Evolutionary conservation across 2,888 invertebrate species (phyloP), one percentile per base, ranked within the genome.

Genomic region (Tipula unca): DNA sequence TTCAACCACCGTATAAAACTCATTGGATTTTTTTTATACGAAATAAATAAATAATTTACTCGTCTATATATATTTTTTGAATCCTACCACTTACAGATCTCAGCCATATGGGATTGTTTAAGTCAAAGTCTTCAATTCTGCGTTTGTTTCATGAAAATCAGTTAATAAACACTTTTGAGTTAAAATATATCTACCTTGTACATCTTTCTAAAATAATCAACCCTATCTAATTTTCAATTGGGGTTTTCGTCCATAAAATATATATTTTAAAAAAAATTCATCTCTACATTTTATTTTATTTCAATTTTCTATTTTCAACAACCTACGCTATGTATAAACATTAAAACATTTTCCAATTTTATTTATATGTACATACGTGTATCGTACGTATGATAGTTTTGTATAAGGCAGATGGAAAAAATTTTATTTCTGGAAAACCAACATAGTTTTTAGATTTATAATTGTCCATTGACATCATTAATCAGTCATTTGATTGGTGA

Each of bases 391-490:
- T 5, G n/a, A n/a, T 6, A 35, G 35, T 6, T 35, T 10, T 10
- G 36, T 13, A 36, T 1, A 39, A 10, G 10, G 13, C 10, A 6
- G 5, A 69, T 20, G 0, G 69, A 25, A 69, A 69, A 25, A 69
- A 6, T 10, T 54, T 54, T 54, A 17, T 54, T 54, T 54, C 17
- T n/a, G 48, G 17, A 54, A 54, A 54, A 69, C 69, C 13, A 48
- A 25, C 48, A 54, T 17, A 69, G 25, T 2, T 20, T 69, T 69
- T 69, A 69, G 69, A 69, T 69, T 69, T 69, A 69, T 69, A 69
- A 69, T 69, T 20, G 69, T 69, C 69, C 69, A 69, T 69, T 69
- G 69, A 69, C 69, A 69, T 69, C 69, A 69, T 69, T 69, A 69
- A 69, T 69, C 69, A 69, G 25, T 69, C 69, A 69, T 69, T 69